Evolutionary conservation across 2,797 vertebrate species (phyloP), one percentile per base, ranked within the genome.

Genomic region (Adelosebastes latens): DNA sequence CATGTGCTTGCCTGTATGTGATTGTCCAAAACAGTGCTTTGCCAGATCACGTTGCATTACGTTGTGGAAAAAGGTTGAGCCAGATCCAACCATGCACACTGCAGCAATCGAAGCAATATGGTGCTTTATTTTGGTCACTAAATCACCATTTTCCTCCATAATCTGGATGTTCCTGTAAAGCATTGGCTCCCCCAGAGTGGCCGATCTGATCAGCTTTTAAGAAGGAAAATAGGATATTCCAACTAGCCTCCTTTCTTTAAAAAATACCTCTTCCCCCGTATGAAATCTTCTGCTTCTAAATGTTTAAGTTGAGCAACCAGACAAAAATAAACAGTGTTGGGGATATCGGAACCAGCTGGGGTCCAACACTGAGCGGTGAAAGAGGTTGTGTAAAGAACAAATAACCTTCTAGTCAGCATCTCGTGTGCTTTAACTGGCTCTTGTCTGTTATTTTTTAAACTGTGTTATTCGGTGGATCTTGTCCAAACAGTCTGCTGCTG

Each of bases 401-500:
- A 71, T 60, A 29, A 77, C 81, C 25, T 14, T 77, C 7, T 72
- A 34, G 27, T 68, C 67, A 58, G 66, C 72, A 58, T 81, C 70
- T 85, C 72, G 64, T 46, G 24, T 46, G 77, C 63, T 79, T 63
- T 58, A 61, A 72, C 65, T 24, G 20, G 32, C 62, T 62, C 61
- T 24, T 36, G 24, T 63, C 39, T 64, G 6, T 55, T 62, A 18
- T 62, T 72, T 53, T 76, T 63, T 24, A 25, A 77, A 53, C 63
- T 4, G 24, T 72, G 60, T 77, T 69, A 72, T 80, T 64, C 9
- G 12, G 66, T 65, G 70, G 66, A 67, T 78, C 67, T 70, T 68
- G 68, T 83, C 78, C 67, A 81, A 83, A 72, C 78, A 79, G 53
- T 71, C 72, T 53, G 53, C 62, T 55, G 27, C 63, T 73, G 64